Evolutionary conservation across 2,888 invertebrate species (phyloP).

Genomic region (Drosophila eohydei): DNA sequence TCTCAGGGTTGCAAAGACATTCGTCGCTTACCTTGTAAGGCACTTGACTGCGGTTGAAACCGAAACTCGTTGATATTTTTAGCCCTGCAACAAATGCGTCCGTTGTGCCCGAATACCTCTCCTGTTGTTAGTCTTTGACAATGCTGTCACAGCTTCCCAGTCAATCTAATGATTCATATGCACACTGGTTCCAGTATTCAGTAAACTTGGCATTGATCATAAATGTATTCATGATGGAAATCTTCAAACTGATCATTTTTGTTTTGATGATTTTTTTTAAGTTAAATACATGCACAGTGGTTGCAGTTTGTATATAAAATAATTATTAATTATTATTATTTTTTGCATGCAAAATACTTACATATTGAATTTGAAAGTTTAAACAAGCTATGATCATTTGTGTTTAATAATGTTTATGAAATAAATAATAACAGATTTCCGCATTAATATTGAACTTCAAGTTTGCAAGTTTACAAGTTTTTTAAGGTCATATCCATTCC

Average conservation of each 20-base stretch:
- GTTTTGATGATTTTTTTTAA: background rate
- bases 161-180: slow-evolving; percentile 35
- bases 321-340: too few relatives aligned
- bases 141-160: slow-evolving; percentile 23
- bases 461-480: slow-evolving; percentile 12
- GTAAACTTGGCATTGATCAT: background rate
- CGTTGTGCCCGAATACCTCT: slow-evolving; percentile 3
- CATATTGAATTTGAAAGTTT: too few relatives aligned
- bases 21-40: slow-evolving; percentile 58
- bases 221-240: background rate
- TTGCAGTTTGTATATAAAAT: too few relatives aligned
- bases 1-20: slow-evolving; percentile 26
- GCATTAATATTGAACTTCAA: slow-evolving; percentile 51
- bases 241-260: too few relatives aligned
- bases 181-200: background rate
- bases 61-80: slow-evolving; percentile 65
- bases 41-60: slow-evolving; percentile 76
- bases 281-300: background rate
- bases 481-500: slow-evolving; percentile 33
- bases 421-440: slow-evolving; percentile 12
- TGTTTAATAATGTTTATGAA: too few relatives aligned
- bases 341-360: too few relatives aligned
- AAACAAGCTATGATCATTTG: too few relatives aligned
- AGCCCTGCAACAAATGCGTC: slow-evolving; percentile 31
- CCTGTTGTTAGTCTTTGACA: slow-evolving; percentile 8